Evolutionary conservation across 2,888 invertebrate genomes (phyloP).

Genomic region (Cyaniris semiargus): DNA sequence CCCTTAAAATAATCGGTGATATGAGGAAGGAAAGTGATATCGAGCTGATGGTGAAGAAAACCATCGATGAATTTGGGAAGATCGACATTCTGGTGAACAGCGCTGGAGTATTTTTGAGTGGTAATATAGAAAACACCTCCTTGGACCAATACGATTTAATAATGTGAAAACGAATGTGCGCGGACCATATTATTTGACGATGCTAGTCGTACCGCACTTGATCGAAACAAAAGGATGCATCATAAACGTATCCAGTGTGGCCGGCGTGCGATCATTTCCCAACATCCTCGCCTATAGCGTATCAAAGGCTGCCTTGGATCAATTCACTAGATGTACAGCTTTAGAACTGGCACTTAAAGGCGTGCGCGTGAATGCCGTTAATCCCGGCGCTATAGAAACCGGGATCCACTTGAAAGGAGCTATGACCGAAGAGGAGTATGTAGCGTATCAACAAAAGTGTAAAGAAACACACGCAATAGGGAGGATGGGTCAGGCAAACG

Average conservation of each 20-base stretch:
- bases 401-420: slow-evolving; percentile 91
- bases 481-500: slow-evolving; percentile 88
- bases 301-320: slow-evolving; percentile 96
- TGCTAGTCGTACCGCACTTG: slow-evolving; percentile 91
- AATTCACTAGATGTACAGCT: slow-evolving; percentile 94
- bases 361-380: slow-evolving; percentile 93
- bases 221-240: slow-evolving; percentile 89
- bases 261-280: slow-evolving; percentile 92
- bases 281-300: slow-evolving; percentile 93
- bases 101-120: slow-evolving; percentile 2
- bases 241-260: slow-evolving; percentile 96
- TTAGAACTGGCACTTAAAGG: slow-evolving; percentile 89
- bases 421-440: slow-evolving; percentile 88
- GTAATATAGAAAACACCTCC: neutral
- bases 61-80: neutral
- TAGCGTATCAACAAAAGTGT: slow-evolving; percentile 88
- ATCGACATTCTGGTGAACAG: neutral
- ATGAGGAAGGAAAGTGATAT: neutral
- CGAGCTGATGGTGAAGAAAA: neutral
- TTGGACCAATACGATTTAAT: slow-evolving; percentile 89
- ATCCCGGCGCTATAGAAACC: slow-evolving; percentile 95
- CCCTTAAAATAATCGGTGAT: neutral
- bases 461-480: slow-evolving; percentile 94
- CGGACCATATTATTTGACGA: slow-evolving; percentile 87
- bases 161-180: slow-evolving; percentile 94